phyloP scores from a whole-genome alignment of 2,113 vertebrate species.

The Eudyptes chrysolophus region DNA sequence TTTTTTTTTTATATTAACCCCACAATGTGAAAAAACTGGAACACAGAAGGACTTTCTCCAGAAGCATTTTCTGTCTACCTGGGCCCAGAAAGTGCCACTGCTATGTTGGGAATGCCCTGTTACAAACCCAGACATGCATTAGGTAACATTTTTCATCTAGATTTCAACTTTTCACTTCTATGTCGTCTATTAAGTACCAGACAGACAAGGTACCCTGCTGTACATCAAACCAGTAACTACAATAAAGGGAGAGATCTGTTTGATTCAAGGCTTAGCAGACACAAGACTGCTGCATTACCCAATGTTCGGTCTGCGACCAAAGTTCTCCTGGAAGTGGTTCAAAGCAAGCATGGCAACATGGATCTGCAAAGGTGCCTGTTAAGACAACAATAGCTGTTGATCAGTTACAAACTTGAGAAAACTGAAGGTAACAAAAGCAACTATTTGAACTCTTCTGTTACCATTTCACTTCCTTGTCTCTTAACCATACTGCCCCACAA shows the following conservation, averaged over 20 bases:
- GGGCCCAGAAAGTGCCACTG: background rate
- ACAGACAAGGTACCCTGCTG: background rate
- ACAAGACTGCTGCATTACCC: conserved; percentile 78
- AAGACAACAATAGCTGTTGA: background rate
- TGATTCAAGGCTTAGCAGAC: background rate
- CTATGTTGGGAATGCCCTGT: background rate
- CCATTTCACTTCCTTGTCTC: background rate
- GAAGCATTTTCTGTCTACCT: background rate
- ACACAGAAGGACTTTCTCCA: background rate
- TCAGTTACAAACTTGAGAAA: background rate
- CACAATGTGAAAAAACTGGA: background rate
- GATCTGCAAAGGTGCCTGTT: conserved; percentile 88
- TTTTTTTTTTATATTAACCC: background rate
- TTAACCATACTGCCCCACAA: fast-evolving
- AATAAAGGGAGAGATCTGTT: background rate
- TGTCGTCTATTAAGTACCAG: background rate
- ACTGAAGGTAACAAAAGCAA: background rate
- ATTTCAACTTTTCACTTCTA: background rate
- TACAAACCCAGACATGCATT: background rate
- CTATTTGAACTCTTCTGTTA: background rate
- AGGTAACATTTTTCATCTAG: background rate
- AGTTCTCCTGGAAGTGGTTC: conserved; percentile 87
- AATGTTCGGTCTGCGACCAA: conserved; percentile 82
- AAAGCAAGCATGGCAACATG: conserved; percentile 91
- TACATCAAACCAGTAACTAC: background rate